Base-by-base conservation (phyloP, 2,888 invertebrate species). In the Lottia gigantea region DNA sequence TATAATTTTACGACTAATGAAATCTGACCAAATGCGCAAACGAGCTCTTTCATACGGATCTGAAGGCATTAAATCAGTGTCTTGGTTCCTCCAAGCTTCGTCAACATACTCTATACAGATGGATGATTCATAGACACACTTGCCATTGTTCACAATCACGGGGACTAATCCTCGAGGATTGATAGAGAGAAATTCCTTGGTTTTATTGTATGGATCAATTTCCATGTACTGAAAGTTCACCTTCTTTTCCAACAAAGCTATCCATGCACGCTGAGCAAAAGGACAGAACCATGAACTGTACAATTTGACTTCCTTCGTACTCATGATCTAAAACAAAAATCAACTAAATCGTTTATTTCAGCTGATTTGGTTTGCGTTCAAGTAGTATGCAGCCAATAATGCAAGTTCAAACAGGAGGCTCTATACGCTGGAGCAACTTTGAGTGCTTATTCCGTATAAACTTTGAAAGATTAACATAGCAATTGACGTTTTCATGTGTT, bases 211-310 rank as follows among this genome's bases (percentile, higher is more conserved):
- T 1, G 84, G 83, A 68, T 84, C 79, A 46, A 76, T 76, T 69
- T 84, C 84, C 7, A 78, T 66, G 69, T 80, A 79, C 14, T 82
- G 80, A 71, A 79, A 83, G 6, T 70, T 62, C 3, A 83, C 70
- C 14, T 75, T 74, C 70, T 83, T 82, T 71, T 81, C 79, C 15
- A 77, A 49, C 12, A 84, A 70, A 25, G 81, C 77, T 19, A 83
- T 78, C 82, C 83, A 83, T 1, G 77, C 80, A 25, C 84, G 72
- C 66, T 83, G 82, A 2, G 80, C 83, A 75, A 83, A 84, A 7
- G 84, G 84, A 71, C 82, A 84, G 70, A 80, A 81, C 84, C 84
- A 83, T 11, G 82, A 74, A 65, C 74, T 71, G 69, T 79, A 82
- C 0, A 83, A 67, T 46, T 78, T 70, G 2, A 74, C 66, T 25